These are phyloP conservation scores for Gobio occitaniae DNA, from an alignment of 2,797 vertebrate species.

Conservation along the genomic window DNA sequence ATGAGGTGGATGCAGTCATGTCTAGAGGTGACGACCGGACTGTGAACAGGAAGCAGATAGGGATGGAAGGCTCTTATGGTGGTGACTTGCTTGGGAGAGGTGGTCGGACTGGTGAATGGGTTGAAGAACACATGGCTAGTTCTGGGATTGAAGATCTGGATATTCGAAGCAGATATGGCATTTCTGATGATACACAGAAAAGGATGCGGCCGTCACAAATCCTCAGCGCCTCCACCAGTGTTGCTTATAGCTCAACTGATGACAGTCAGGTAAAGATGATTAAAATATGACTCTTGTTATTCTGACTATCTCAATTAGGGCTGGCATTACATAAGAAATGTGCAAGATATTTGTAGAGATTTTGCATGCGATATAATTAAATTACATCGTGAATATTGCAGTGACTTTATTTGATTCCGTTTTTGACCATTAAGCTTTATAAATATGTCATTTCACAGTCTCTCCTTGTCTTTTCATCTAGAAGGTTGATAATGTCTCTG, in stretches of 20 bases:
- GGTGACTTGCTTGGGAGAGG: not conserved
- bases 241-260: not conserved
- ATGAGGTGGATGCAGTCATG: constrained; percentile 50
- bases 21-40: not conserved
- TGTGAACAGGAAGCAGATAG: not conserved
- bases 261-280: constrained; percentile 57
- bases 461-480: not conserved
- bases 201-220: not conserved
- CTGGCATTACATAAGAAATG: not conserved
- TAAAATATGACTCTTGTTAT: not conserved
- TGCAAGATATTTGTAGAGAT: not conserved
- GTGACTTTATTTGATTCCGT: not conserved
- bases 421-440: not conserved
- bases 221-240: not conserved
- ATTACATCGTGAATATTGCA: not conserved
- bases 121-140: constrained; percentile 18
- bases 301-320: not conserved
- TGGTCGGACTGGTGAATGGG: constrained; percentile 23
- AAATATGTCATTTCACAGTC: not conserved
- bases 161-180: not conserved
- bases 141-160: constrained; percentile 17
- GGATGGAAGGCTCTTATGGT: not conserved
- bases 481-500: not conserved
- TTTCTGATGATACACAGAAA: constrained; percentile 41
- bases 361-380: not conserved